Conservation (phyloP, 2,797 vertebrate genomes). For the Anniella stebbinsi region DNA sequence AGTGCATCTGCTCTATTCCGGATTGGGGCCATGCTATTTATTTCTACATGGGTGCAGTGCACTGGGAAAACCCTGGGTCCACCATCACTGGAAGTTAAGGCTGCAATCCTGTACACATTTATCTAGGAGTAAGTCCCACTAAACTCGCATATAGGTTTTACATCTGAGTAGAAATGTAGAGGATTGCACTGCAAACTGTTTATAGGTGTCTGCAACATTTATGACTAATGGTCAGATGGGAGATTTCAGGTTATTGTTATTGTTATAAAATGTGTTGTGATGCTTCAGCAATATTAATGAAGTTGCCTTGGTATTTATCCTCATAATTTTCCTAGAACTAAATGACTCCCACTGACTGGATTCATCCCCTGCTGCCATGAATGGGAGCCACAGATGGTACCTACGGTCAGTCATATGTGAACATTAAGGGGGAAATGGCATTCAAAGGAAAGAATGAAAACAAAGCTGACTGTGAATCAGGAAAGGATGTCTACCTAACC, state of each 20-base stretch:
- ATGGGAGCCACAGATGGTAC: not conserved
- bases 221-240: not conserved
- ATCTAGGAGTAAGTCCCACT: not conserved
- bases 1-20: not conserved
- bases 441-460: not conserved
- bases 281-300: not conserved
- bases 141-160: not conserved
- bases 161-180: not conserved
- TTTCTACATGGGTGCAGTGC: not conserved
- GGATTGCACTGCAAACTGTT: not conserved
- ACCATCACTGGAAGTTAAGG: not conserved
- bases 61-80: not conserved
- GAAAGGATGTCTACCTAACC: not conserved
- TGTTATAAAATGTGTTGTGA: not conserved
- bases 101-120: not conserved
- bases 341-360: not conserved
- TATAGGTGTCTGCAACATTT: not conserved
- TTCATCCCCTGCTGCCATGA: conserved; percentile 11
- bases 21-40: not conserved
- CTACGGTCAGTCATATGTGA: not conserved
- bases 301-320: not conserved
- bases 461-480: not conserved
- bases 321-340: not conserved
- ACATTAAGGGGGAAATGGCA: not conserved
- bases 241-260: not conserved